Evolutionary conservation across 2,113 vertebrate genomes (phyloP), one percentile per base, ranked within the genome.

Genomic region (Protobothrops mucrosquamatus): DNA sequence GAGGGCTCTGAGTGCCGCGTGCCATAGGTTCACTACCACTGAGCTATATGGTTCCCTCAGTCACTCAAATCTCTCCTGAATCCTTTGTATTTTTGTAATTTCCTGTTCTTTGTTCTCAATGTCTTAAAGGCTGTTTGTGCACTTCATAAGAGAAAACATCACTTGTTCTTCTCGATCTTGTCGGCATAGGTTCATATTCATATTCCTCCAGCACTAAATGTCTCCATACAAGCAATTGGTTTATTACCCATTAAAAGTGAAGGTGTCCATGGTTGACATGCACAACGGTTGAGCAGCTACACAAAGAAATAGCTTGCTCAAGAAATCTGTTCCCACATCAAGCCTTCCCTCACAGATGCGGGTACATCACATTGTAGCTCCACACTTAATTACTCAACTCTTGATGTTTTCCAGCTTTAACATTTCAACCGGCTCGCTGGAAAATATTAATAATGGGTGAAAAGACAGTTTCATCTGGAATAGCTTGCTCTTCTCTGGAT

Each of bases 41-140:
- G 46, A 69, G 87, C n/a, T 54, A 18, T 90, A 94, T 59, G n/a
- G 93, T 95, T 94, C 90, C 92, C 55, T 95, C 91, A 55, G 88
- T 85, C 93, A 89, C 85, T 46, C 92, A 90, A 94, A 91, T 88
- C 92, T 88, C 52, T 93, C 54, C 93, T 94, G 96, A 92, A 96
- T 93, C 95, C 95, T 95, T 95, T 95, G 92, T 93, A 97, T 92
- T 94, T 95, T 89, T 94, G 95, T 92, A 97, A 95, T 95, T 97
- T 95, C 95, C 96, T 93, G 57, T 96, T 93, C 94, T 95, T 93
- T 94, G 85, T 95, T 93, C 91, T 92, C 69, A 55, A 92, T 59
- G 93, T 91, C 87, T 94, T 93, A 91, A 52, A 24, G 91, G 92
- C 94, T 90, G 91, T 93, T 93, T 85, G 86, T 94, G 56, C 94